These are phyloP conservation scores for Drosophila sturtevanti DNA, from an alignment of 1,140 invertebrate genomes.

Conservation along the genomic window DNA sequence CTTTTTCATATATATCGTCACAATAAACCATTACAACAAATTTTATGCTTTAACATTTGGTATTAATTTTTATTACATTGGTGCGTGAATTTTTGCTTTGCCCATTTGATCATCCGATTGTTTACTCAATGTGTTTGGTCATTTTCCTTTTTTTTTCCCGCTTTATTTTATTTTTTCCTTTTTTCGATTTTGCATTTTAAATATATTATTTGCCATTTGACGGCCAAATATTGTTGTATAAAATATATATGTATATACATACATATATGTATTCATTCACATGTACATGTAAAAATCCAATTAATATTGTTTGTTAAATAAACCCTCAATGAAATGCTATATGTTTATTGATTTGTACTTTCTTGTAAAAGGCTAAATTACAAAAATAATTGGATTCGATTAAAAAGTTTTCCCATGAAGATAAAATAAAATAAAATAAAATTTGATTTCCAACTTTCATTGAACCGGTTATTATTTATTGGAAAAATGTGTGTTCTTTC, in stretches of 20 bases:
- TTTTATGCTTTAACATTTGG: constrained; percentile 48
- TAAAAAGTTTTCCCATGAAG: too few relatives aligned
- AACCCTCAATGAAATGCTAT: constrained; percentile 49
- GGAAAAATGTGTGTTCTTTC: too few relatives aligned
- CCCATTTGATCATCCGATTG: constrained; percentile 12
- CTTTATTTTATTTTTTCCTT: too few relatives aligned
- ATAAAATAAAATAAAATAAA: too few relatives aligned
- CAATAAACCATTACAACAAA: constrained; percentile 46
- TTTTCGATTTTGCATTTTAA: constrained; percentile 1
- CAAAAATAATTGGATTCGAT: constrained; percentile 48
- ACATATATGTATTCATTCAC: constrained; percentile 23
- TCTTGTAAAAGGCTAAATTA: constrained; percentile 30
- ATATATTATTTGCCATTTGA: constrained; percentile 53
- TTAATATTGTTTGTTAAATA: constrained; percentile 66
- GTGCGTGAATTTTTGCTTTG: constrained; percentile 36
- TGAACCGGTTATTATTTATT: too few relatives aligned
- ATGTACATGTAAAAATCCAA: constrained; percentile 44
- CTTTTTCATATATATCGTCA: constrained; percentile 56
- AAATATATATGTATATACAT: constrained; percentile 26
- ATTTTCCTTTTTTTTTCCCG: background rate
- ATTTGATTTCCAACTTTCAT: too few relatives aligned
- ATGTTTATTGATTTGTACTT: constrained; percentile 12
- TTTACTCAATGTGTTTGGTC: constrained; percentile 14
- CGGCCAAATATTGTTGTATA: constrained; percentile 39
- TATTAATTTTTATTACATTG: constrained; percentile 60